Conservation (phyloP, 2,113 vertebrate species). For the Morone chrysops region DNA sequence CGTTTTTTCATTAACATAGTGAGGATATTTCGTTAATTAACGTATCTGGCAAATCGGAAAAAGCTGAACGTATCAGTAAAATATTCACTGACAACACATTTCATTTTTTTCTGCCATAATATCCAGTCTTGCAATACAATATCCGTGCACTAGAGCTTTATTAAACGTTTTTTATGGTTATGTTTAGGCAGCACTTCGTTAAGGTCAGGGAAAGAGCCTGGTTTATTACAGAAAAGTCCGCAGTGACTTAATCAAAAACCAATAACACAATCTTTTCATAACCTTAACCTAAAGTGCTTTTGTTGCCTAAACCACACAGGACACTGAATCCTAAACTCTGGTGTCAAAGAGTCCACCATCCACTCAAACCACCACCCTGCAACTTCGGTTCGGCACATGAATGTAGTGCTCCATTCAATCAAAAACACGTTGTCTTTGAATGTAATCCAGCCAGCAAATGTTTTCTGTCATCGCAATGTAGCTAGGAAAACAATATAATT, state of each 20-base stretch:
- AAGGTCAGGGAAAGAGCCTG: too few relatives aligned
- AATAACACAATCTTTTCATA: not conserved
- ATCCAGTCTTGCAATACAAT: too few relatives aligned
- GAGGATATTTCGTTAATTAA: not conserved
- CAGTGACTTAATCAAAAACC: not conserved
- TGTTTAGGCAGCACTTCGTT: not conserved
- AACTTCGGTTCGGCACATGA: not conserved
- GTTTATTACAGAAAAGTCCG: not conserved
- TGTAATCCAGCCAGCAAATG: not conserved
- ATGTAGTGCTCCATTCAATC: not conserved
- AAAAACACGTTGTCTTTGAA: not conserved
- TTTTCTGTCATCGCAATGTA: not conserved
- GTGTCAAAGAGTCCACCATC: not conserved
- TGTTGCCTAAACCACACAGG: not conserved
- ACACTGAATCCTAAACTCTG: not conserved
- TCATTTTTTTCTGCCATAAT: not conserved
- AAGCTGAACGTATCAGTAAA: not conserved
- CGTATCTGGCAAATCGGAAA: not conserved
- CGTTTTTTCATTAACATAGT: not conserved
- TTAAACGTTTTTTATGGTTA: not conserved
- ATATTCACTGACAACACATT: not conserved
- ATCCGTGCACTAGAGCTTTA: not conserved
- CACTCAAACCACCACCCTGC: not conserved
- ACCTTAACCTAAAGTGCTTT: constrained; percentile 5
- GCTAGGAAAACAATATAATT: not conserved